phyloP scores from a whole-genome alignment of 2,888 invertebrate genomes.

The Cryptus armator region DNA sequence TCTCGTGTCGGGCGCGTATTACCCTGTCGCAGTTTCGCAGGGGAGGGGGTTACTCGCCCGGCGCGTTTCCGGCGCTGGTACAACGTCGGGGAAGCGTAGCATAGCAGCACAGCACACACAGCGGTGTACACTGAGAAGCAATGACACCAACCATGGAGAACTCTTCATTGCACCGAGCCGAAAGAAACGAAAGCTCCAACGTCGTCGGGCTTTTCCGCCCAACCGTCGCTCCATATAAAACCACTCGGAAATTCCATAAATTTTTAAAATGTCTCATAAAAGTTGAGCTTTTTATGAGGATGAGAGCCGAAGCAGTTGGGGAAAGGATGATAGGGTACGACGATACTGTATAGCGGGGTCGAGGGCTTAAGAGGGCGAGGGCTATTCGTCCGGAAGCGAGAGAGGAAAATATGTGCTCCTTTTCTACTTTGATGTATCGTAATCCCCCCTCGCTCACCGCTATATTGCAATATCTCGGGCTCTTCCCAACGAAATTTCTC shows the following conservation, averaged over 20 bases:
- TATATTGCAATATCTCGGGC: slow-evolving; percentile 8
- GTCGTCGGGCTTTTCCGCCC: slow-evolving; percentile 25
- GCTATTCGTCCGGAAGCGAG: slow-evolving; percentile 24
- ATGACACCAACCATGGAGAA: slow-evolving; percentile 32
- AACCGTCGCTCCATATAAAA: slow-evolving; percentile 64
- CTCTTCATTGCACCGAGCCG: slow-evolving; percentile 49
- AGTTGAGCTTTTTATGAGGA: slow-evolving; percentile 71
- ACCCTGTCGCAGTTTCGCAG: slow-evolving; percentile 66
- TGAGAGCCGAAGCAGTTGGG: slow-evolving; percentile 4
- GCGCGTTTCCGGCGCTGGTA: slow-evolving; percentile 56
- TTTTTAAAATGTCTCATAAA: slow-evolving; percentile 77
- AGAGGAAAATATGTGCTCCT: slow-evolving; percentile 48
- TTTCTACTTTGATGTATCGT: slow-evolving; percentile 64
- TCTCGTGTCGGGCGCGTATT: slow-evolving; percentile 74
- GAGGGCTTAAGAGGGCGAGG: slow-evolving; percentile 14
- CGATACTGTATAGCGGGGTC: not conserved
- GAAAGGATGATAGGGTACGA: not conserved
- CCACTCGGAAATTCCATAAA: slow-evolving; percentile 81
- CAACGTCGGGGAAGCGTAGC: slow-evolving; percentile 18
- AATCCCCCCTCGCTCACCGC: not conserved
- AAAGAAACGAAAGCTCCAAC: slow-evolving; percentile 50
- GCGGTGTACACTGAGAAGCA: slow-evolving; percentile 10
- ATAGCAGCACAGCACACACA: slow-evolving; percentile 25
- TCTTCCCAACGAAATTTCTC: slow-evolving; percentile 12
- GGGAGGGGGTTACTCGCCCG: slow-evolving; percentile 54